These are phyloP conservation scores for Harpagifer antarcticus DNA, from an alignment of 2,797 vertebrate species.

Conservation along the genomic window DNA sequence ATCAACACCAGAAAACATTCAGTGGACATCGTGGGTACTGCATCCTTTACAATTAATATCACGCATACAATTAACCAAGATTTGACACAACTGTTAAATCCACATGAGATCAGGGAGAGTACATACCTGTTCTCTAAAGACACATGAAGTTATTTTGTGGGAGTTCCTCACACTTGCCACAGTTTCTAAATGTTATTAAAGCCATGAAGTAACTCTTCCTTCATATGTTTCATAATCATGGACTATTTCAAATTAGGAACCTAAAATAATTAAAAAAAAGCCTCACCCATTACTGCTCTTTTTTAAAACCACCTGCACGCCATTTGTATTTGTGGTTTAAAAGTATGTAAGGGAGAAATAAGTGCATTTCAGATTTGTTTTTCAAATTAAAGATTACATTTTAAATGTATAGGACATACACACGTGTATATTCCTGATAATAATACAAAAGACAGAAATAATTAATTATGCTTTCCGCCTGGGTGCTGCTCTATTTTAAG, in stretches of 20 bases:
- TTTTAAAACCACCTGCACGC: not conserved
- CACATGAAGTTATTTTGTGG: not conserved
- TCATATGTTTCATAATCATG: not conserved
- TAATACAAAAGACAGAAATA: not conserved
- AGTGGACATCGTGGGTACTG: slow-evolving; percentile 4
- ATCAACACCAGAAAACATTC: not conserved
- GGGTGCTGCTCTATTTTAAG: slow-evolving; percentile 21
- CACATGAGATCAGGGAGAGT: not conserved
- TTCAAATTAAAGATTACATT: not conserved
- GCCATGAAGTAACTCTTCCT: not conserved
- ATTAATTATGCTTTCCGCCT: not conserved
- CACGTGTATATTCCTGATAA: not conserved
- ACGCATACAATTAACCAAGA: not conserved
- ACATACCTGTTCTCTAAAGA: not conserved
- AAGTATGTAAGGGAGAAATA: not conserved
- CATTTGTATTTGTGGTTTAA: not conserved
- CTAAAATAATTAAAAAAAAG: slow-evolving; percentile 38
- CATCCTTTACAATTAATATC: not conserved
- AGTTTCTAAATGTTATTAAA: not conserved
- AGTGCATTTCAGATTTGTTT: not conserved
- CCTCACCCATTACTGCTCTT: not conserved
- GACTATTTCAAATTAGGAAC: slow-evolving; percentile 41
- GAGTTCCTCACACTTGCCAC: not conserved
- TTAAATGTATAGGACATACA: not conserved
- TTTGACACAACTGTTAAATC: slow-evolving; percentile 12